phyloP scores from a whole-genome alignment of 2,888 invertebrate species.

The Luperina nickerlii region DNA sequence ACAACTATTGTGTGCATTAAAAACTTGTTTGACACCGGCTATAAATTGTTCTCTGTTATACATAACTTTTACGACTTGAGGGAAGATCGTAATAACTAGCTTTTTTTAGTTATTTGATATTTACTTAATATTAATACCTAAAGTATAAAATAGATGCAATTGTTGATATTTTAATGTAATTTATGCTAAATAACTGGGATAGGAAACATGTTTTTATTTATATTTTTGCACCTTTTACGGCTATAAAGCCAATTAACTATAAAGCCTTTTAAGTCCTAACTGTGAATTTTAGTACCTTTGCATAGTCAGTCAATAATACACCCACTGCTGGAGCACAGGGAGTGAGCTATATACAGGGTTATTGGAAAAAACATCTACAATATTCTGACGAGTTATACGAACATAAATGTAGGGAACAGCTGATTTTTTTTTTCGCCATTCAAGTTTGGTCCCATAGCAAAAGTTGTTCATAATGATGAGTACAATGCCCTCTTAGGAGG shows the following conservation, averaged over 20 bases:
- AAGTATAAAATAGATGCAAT: background rate
- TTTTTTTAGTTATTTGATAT: background rate
- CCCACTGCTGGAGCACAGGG: too few relatives aligned
- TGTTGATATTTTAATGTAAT: background rate
- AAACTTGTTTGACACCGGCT: slow-evolving; percentile 42
- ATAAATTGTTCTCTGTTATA: slow-evolving; percentile 45
- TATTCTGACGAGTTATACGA: too few relatives aligned
- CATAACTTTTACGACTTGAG: slow-evolving; percentile 30
- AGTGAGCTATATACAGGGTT: too few relatives aligned
- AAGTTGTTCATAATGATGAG: too few relatives aligned
- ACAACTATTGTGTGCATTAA: slow-evolving; percentile 58
- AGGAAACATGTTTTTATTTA: background rate
- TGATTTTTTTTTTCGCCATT: too few relatives aligned
- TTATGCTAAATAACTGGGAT: background rate
- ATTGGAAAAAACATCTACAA: too few relatives aligned
- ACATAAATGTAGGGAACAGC: too few relatives aligned
- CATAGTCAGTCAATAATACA: too few relatives aligned
- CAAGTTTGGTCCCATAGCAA: too few relatives aligned
- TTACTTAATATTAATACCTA: too few relatives aligned
- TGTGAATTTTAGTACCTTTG: background rate
- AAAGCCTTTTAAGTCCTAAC: background rate
- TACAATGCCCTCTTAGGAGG: too few relatives aligned
- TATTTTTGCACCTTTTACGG: background rate
- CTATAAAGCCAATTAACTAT: background rate
- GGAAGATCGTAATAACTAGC: slow-evolving; percentile 2